These are phyloP conservation scores for Gopherus flavomarginatus DNA, from an alignment of 2,113 vertebrate species.

Conservation along the genomic window DNA sequence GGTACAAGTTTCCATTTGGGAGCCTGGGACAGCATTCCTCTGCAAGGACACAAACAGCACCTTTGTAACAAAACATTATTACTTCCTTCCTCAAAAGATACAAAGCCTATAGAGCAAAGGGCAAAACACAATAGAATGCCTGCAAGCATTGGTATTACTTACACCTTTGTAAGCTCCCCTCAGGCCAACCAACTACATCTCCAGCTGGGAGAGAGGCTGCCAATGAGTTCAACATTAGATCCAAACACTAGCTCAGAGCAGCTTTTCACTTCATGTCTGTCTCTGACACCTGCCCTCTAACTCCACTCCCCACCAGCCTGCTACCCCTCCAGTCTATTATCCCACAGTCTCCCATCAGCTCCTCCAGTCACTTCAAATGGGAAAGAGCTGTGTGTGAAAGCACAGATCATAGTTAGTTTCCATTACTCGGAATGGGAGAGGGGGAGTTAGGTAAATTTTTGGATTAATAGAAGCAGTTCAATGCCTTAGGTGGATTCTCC, in stretches of 20 bases:
- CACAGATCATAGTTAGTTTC: background rate
- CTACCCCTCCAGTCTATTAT: accelerated
- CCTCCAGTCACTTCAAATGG: background rate
- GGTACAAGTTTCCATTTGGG: background rate
- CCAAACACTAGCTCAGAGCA: background rate
- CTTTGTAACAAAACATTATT: background rate
- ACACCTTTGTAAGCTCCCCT: background rate
- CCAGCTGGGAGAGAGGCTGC: background rate
- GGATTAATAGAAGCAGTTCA: background rate
- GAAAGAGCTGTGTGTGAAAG: background rate
- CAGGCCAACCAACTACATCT: background rate
- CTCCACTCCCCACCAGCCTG: background rate
- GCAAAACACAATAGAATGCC: background rate
- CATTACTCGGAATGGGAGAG: background rate
- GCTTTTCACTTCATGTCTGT: background rate
- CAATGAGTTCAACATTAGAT: background rate
- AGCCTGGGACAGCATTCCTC: background rate
- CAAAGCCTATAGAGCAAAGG: background rate
- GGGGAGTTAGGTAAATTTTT: background rate
- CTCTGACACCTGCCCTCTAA: background rate
- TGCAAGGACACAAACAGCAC: background rate
- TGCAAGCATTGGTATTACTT: background rate
- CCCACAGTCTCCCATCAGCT: background rate
- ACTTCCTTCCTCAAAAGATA: background rate
- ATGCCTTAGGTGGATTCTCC: background rate